Evolutionary conservation across 2,113 vertebrate species (phyloP), one percentile per base, ranked within the genome.

Genomic region (Mola mola): DNA sequence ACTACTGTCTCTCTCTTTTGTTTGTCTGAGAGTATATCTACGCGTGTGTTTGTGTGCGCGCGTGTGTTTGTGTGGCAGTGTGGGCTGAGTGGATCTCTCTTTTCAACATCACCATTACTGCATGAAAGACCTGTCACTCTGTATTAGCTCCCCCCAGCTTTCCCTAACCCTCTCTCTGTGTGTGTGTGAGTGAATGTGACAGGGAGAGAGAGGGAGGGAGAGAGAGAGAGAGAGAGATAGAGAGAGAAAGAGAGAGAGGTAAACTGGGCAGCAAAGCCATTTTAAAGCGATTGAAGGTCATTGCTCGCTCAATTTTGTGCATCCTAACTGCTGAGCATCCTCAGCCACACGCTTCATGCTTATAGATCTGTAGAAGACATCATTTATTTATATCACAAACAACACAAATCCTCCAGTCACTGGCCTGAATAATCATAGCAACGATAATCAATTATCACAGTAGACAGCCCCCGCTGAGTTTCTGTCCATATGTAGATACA

Each of bases 101-200:
- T 89, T 91, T 91, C 85, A 91, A 85, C 89, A 87, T 79, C 85
- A 87, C 83, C 86, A 90, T 91, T 91, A 90, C 91, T 89, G 90
- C 91, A 91, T 91, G 89, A 92, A 91, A 91, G 90, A 90, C 76
- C 90, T 90, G 89, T 89, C 90, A 93, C 75, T 86, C 84, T 84
- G 85, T 66, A 90, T 93, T 91, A 93, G 85, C 82, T 85, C 82
- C 77, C 64, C 71, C 53, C 61, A 56, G 71, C 78, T 72, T 83
- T 76, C 70, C 81, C 82, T 77, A 72, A 49, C 77, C 75, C 46
- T 66, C 60, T 17, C 15, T 29, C 11, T 44, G 17, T 71, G 46
- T 60, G 56, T 51, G 15, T 51, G 42, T 40, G 57, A 15, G 46
- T 12, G 40, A n/a, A 40, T n/a, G 52, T 11, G 49, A 5, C 58